These are phyloP conservation scores for Muricea muricata DNA, from an alignment of 92 coral and sea anemone species.

Conservation along the genomic window DNA sequence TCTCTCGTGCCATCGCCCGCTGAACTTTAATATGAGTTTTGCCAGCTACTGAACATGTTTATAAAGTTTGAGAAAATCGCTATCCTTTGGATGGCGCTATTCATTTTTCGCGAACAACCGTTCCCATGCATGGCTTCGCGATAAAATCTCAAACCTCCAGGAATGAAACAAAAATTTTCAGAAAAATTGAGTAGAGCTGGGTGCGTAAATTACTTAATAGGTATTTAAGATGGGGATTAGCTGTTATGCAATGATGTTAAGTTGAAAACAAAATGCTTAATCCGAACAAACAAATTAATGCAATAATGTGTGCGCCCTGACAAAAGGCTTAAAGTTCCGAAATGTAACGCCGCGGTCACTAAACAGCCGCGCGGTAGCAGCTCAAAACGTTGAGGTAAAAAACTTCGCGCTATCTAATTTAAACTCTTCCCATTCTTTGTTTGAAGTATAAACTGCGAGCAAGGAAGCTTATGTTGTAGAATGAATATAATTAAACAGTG, in stretches of 20 bases:
- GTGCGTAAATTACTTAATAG: not conserved
- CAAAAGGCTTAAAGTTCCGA: not conserved
- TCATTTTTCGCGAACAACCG: too few relatives aligned
- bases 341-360: not conserved
- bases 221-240: not conserved
- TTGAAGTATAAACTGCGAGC: not conserved
- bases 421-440: not conserved
- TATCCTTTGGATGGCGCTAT: too few relatives aligned
- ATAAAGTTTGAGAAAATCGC: too few relatives aligned
- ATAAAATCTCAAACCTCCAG: not conserved
- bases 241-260: not conserved
- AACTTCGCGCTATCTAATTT: not conserved
- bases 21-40: too few relatives aligned
- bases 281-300: constrained; percentile 1
- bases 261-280: not conserved
- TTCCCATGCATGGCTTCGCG: too few relatives aligned
- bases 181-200: not conserved
- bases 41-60: too few relatives aligned
- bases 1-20: too few relatives aligned
- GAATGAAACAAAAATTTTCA: not conserved
- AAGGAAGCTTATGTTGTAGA: too few relatives aligned
- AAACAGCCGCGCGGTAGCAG: not conserved
- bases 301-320: not conserved
- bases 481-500: too few relatives aligned
- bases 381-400: not conserved